A percentile compares a stretch with the other conserved stretches of the same genome.
These are phyloP conservation scores for Timema podura DNA, from an alignment of 2,888 invertebrate genomes.

Conservation along the genomic window DNA sequence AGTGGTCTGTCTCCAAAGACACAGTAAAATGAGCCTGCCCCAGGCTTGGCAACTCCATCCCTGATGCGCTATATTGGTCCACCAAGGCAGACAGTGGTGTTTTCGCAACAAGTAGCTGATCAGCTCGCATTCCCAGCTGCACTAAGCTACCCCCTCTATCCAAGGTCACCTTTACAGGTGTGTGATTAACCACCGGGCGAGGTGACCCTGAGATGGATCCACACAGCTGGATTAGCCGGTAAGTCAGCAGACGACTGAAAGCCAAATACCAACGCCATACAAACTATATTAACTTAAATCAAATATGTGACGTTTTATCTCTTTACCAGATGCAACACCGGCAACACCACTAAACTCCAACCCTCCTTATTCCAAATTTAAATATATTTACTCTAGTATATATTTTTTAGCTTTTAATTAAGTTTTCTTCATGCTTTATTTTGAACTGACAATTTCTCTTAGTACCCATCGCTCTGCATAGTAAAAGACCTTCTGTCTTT, in stretches of 20 bases:
- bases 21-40: slow-evolving; percentile 39
- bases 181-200: slow-evolving; percentile 20
- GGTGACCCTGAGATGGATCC: neutral
- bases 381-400: too few species aligned
- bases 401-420: too few species aligned
- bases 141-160: slow-evolving; percentile 36
- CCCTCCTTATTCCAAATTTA: too few species aligned
- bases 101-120: slow-evolving; percentile 62
- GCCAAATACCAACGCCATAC: too few species aligned
- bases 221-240: slow-evolving; percentile 1
- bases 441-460: too few species aligned
- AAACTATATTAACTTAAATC: too few species aligned
- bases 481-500: too few species aligned
- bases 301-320: too few species aligned
- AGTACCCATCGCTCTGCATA: too few species aligned
- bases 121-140: slow-evolving; percentile 59
- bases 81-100: slow-evolving; percentile 56
- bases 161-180: slow-evolving; percentile 25
- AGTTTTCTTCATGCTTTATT: too few species aligned
- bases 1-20: slow-evolving; percentile 58
- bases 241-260: slow-evolving; percentile 8
- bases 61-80: slow-evolving; percentile 26
- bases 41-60: neutral
- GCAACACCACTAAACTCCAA: too few species aligned
- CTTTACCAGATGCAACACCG: too few species aligned